Conservation (phyloP, 2,888 invertebrate genomes). For the Epinotia ramella region DNA sequence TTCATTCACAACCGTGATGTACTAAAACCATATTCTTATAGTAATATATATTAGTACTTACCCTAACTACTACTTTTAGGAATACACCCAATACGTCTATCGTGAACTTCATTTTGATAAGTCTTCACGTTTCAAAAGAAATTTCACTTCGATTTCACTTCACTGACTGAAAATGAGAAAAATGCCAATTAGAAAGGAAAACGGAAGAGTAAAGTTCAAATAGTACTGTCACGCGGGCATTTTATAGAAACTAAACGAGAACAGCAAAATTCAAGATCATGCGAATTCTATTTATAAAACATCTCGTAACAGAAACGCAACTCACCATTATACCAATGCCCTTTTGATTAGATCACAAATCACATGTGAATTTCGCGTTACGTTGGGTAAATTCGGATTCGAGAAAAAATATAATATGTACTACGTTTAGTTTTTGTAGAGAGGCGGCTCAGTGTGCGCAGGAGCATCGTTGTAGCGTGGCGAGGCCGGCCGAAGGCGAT, state of each 20-base stretch:
- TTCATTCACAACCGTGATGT: neutral
- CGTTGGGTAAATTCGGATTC: slow-evolving; percentile 68
- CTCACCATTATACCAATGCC: slow-evolving; percentile 61
- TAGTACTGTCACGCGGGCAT: slow-evolving; percentile 51
- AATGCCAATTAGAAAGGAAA: slow-evolving; percentile 56
- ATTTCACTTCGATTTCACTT: slow-evolving; percentile 71
- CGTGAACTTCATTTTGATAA: slow-evolving; percentile 80
- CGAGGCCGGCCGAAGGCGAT: slow-evolving; percentile 76
- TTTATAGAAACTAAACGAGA: slow-evolving; percentile 46
- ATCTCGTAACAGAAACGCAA: slow-evolving; percentile 45
- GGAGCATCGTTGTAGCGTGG: slow-evolving; percentile 65
- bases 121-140: slow-evolving; percentile 50
- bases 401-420: slow-evolving; percentile 80
- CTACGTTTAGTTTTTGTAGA: slow-evolving; percentile 79
- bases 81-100: slow-evolving; percentile 82
- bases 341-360: slow-evolving; percentile 46
- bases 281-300: slow-evolving; percentile 56
- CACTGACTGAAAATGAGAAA: slow-evolving; percentile 70
- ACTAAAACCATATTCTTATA: neutral
- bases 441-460: slow-evolving; percentile 70
- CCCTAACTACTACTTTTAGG: slow-evolving; percentile 82
- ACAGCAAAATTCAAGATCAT: slow-evolving; percentile 56
- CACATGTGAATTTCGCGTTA: slow-evolving; percentile 57
- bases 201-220: slow-evolving; percentile 29
- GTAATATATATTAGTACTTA: slow-evolving; percentile 58